Evolutionary conservation across 2,113 vertebrate species (phyloP).

Genomic region (Kryptolebias marmoratus): DNA sequence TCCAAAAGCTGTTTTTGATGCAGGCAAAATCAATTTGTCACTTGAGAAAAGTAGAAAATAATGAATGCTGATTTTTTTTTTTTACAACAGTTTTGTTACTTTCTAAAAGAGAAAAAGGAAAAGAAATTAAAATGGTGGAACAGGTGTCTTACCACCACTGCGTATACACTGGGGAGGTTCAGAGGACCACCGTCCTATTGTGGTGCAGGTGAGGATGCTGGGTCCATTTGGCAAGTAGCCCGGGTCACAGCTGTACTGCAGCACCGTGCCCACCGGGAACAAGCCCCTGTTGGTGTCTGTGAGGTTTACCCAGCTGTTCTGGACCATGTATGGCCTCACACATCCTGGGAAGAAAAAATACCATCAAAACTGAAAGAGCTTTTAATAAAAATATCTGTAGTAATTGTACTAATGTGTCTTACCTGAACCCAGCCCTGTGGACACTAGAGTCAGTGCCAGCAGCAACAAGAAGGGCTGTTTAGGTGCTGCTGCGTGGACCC

Average conservation of each 20-base stretch:
- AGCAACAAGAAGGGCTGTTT: slow-evolving; percentile 53
- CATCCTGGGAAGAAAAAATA: slow-evolving; percentile 68
- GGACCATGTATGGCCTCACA: slow-evolving; percentile 77
- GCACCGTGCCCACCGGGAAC: slow-evolving; percentile 78
- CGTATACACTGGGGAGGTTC: slow-evolving; percentile 78
- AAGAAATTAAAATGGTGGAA: not conserved
- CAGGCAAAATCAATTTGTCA: too few species aligned
- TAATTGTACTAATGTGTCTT: slow-evolving; percentile 17
- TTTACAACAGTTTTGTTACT: not conserved
- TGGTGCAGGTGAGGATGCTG: slow-evolving; percentile 77
- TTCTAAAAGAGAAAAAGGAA: not conserved
- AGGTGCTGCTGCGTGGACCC: slow-evolving; percentile 42
- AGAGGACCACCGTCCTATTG: slow-evolving; percentile 76
- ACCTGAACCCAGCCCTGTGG: slow-evolving; percentile 74
- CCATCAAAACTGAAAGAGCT: too few species aligned
- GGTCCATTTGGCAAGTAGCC: slow-evolving; percentile 80
- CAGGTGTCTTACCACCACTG: slow-evolving; percentile 72
- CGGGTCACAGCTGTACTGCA: slow-evolving; percentile 82
- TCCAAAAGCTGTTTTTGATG: too few species aligned
- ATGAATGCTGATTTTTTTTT: too few species aligned
- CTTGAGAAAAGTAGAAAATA: too few species aligned
- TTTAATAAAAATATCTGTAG: not conserved
- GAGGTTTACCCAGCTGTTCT: slow-evolving; percentile 82
- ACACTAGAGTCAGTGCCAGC: slow-evolving; percentile 55
- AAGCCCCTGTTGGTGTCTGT: slow-evolving; percentile 80